These are phyloP conservation scores for Drosophila arizonae DNA, from an alignment of 1,140 invertebrate species.

Conservation along the genomic window DNA sequence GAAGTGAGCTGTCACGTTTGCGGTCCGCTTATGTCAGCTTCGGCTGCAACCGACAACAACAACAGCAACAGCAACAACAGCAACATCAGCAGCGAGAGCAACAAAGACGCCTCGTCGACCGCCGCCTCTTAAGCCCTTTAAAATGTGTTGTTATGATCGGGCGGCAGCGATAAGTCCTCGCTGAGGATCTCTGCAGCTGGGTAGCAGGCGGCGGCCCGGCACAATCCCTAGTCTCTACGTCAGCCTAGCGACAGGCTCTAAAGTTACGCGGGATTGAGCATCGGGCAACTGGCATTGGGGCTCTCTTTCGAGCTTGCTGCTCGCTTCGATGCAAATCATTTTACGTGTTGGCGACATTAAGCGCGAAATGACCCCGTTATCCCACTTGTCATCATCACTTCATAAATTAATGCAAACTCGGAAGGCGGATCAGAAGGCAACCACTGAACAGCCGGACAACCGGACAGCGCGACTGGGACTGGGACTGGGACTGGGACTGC, in stretches of 20 bases:
- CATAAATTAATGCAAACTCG: constrained; percentile 79
- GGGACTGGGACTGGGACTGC: background rate
- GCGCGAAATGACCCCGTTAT: constrained; percentile 82
- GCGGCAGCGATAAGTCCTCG: constrained; percentile 68
- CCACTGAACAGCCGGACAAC: constrained; percentile 6
- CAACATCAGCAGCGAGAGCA: background rate
- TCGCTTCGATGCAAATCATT: constrained; percentile 78
- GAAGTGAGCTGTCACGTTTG: constrained; percentile 81
- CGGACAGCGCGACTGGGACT: constrained; percentile 1
- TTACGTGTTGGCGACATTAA: constrained; percentile 82
- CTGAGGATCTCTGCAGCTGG: constrained; percentile 22
- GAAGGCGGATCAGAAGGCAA: constrained; percentile 43
- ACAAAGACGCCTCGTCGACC: constrained; percentile 14
- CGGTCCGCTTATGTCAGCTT: constrained; percentile 78
- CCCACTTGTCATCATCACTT: constrained; percentile 82
- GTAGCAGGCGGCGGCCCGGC: constrained; percentile 21
- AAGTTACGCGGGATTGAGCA: constrained; percentile 70
- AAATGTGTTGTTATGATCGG: constrained; percentile 82
- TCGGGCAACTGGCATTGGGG: constrained; percentile 35
- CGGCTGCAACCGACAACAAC: constrained; percentile 62
- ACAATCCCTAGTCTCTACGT: constrained; percentile 36
- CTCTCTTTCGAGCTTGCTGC: background rate
- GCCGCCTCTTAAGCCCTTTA: constrained; percentile 71
- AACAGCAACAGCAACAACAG: background rate
- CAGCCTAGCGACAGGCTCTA: constrained; percentile 72